Evolutionary conservation across 2,113 vertebrate genomes (phyloP).

Genomic region (Scomber japonicus): DNA sequence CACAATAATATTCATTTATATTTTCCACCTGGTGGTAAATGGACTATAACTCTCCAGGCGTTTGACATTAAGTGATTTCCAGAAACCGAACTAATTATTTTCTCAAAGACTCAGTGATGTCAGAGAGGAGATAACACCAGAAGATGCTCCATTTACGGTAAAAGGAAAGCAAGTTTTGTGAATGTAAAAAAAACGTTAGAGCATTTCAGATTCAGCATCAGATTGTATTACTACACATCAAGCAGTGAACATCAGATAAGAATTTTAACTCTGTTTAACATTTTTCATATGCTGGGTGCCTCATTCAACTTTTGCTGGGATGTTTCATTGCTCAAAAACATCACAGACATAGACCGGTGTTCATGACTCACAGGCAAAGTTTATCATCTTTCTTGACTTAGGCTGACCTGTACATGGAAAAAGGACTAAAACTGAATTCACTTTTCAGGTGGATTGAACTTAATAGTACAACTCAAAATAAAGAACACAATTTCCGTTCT

Average conservation of each 20-base stretch:
- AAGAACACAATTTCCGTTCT: constrained; percentile 24
- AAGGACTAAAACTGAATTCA: neutral
- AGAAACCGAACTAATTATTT: constrained; percentile 52
- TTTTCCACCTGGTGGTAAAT: constrained; percentile 8
- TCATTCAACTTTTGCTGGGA: neutral
- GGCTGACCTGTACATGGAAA: neutral
- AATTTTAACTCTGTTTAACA: too few species aligned
- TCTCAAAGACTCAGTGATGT: constrained; percentile 1
- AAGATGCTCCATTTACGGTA: neutral
- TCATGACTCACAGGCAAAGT: neutral
- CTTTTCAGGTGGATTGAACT: constrained; percentile 6
- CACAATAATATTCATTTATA: too few species aligned
- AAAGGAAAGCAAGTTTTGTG: neutral
- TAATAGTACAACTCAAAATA: neutral
- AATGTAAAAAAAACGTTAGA: too few species aligned
- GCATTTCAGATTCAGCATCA: too few species aligned
- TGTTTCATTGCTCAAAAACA: constrained; percentile 16
- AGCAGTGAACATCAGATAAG: neutral
- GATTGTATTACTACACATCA: neutral
- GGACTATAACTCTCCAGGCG: constrained; percentile 30
- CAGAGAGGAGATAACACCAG: neutral
- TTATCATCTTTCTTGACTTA: constrained; percentile 13
- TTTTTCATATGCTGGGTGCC: neutral
- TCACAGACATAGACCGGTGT: neutral
- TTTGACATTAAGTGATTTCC: constrained; percentile 25